Evolutionary conservation across 1,140 invertebrate genomes (phyloP).

Genomic region (Leptopilina boulardi): DNA sequence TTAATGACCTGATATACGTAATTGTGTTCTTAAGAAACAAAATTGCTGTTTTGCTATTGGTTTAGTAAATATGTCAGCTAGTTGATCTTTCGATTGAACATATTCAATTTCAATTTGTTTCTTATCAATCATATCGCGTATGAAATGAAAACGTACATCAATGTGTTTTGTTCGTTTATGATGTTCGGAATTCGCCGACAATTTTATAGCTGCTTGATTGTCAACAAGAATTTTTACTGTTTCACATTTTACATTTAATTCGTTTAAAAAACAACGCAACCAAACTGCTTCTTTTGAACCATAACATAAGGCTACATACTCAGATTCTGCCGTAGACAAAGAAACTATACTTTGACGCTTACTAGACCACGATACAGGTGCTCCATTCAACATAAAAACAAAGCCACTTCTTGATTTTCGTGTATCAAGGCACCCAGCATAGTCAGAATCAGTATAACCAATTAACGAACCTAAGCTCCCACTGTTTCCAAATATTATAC

Average conservation of each 20-base stretch:
- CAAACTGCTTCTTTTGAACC: slow-evolving; percentile 68
- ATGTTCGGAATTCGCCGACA: slow-evolving; percentile 63
- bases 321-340: too few relatives aligned
- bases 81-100: slow-evolving; percentile 54
- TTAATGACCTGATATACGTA: neutral
- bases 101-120: slow-evolving; percentile 52
- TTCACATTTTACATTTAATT: slow-evolving; percentile 45
- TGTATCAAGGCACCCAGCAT: slow-evolving; percentile 60
- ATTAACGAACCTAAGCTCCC: too few relatives aligned
- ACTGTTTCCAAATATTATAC: too few relatives aligned
- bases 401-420: too few relatives aligned
- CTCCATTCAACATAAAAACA: slow-evolving; percentile 38
- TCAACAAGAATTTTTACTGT: slow-evolving; percentile 36
- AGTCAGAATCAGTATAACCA: slow-evolving; percentile 51
- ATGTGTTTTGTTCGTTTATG: slow-evolving; percentile 70
- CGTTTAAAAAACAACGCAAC: slow-evolving; percentile 54
- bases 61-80: slow-evolving; percentile 59
- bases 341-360: slow-evolving; percentile 66
- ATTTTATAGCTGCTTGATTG: slow-evolving; percentile 35
- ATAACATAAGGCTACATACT: slow-evolving; percentile 68
- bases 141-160: slow-evolving; percentile 63
- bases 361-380: slow-evolving; percentile 58
- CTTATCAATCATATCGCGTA: slow-evolving; percentile 60
- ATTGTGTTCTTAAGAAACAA: slow-evolving; percentile 14
- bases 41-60: slow-evolving; percentile 36